Percentiles rank a stretch among this genome's conserved stretches.
These are phyloP conservation scores for Macrocentrus cingulum DNA, from an alignment of 1,140 invertebrate genomes.

Conservation along the genomic window DNA sequence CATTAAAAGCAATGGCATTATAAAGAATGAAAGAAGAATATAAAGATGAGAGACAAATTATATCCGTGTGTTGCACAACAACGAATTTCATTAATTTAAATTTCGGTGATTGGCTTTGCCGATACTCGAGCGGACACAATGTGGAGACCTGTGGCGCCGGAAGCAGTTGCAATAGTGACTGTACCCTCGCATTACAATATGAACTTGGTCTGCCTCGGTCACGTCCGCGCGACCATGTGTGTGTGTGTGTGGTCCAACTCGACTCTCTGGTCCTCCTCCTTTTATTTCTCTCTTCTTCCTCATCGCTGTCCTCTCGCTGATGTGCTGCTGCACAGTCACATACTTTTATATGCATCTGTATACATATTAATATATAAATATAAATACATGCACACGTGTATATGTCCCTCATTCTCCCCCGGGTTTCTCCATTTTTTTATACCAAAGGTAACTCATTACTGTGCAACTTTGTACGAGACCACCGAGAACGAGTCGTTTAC, in stretches of 20 bases:
- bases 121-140: too few relatives aligned
- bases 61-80: too few relatives aligned
- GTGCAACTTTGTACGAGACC: constrained; percentile 34
- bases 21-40: too few relatives aligned
- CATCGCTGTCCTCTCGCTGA: neutral
- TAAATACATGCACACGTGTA: too few relatives aligned
- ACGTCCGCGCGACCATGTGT: constrained; percentile 55
- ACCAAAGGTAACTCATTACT: constrained; percentile 49
- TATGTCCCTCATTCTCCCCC: constrained; percentile 27
- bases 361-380: too few relatives aligned
- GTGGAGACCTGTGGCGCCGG: constrained; percentile 3
- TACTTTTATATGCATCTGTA: too few relatives aligned
- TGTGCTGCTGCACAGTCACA: too few relatives aligned
- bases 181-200: constrained; percentile 57
- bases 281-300: constrained; percentile 2
- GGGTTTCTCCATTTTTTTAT: constrained; percentile 33
- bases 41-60: too few relatives aligned
- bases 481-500: constrained; percentile 5
- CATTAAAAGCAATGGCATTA: too few relatives aligned
- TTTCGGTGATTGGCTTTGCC: too few relatives aligned
- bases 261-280: constrained; percentile 38
- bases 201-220: constrained; percentile 54
- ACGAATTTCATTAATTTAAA: too few relatives aligned
- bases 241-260: constrained; percentile 55
- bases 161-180: constrained; percentile 37